Conservation (phyloP, 2,797 vertebrate species). For the Dryobates pubescens region DNA sequence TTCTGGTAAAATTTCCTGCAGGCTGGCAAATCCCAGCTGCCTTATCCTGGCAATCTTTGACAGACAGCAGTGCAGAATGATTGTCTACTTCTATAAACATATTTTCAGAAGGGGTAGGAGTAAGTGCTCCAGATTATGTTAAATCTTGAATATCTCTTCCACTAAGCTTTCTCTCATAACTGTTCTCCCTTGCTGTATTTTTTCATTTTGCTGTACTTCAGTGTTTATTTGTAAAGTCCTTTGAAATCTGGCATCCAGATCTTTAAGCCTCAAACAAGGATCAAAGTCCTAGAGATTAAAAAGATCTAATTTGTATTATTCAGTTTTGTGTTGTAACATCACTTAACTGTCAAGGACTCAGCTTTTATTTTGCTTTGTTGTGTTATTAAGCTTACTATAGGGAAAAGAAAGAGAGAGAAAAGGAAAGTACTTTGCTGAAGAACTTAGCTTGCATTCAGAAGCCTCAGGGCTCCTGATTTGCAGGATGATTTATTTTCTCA, state of each 20-base stretch:
- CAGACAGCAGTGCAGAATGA: neutral
- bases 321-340: neutral
- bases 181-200: neutral
- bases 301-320: neutral
- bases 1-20: neutral
- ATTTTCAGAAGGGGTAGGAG: neutral
- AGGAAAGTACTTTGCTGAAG: neutral
- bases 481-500: neutral
- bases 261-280: neutral
- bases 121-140: neutral
- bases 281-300: neutral
- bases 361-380: neutral
- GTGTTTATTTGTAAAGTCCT: neutral
- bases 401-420: neutral
- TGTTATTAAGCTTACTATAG: neutral
- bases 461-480: neutral
- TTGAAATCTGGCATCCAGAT: neutral
- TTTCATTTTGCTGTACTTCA: neutral
- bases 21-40: neutral
- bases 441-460: neutral
- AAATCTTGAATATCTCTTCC: neutral
- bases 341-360: neutral
- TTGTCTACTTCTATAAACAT: neutral
- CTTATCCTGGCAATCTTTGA: neutral
- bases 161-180: neutral